A percentile compares a stretch with the other conserved stretches of the same genome.
Conservation (phyloP, 2,888 invertebrate genomes). For the Schizaphis graminum region DNA sequence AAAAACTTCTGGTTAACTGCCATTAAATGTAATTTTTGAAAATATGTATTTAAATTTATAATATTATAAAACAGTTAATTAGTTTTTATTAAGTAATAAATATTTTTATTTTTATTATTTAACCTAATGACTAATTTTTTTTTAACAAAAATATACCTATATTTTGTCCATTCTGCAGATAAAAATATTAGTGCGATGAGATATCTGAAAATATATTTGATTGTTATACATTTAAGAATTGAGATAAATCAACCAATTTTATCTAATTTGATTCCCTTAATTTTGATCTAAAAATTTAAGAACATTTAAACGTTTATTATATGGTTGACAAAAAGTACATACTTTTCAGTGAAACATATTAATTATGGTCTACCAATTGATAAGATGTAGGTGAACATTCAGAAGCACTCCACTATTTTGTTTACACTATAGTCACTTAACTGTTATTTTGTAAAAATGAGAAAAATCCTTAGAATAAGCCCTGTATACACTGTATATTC, state of each 20-base stretch:
- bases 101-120: neutral
- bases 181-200: neutral
- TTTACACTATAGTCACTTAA: neutral
- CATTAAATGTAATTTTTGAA: neutral
- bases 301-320: neutral
- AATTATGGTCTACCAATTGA: neutral
- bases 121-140: neutral
- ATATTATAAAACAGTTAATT: neutral
- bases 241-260: neutral
- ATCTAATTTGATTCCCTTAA: neutral
- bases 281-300: neutral
- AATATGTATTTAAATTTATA: neutral
- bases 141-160: neutral
- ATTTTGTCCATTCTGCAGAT: neutral
- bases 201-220: neutral
- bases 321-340: neutral
- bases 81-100: too few species aligned
- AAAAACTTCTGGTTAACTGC: neutral
- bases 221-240: neutral
- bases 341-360: neutral
- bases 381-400: neutral
- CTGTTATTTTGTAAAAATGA: neutral
- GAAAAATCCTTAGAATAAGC: neutral
- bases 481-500: neutral
- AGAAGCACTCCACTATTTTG: neutral